phyloP scores from a whole-genome alignment of 2,113 vertebrate species.

The Cranoglanis bouderius region DNA sequence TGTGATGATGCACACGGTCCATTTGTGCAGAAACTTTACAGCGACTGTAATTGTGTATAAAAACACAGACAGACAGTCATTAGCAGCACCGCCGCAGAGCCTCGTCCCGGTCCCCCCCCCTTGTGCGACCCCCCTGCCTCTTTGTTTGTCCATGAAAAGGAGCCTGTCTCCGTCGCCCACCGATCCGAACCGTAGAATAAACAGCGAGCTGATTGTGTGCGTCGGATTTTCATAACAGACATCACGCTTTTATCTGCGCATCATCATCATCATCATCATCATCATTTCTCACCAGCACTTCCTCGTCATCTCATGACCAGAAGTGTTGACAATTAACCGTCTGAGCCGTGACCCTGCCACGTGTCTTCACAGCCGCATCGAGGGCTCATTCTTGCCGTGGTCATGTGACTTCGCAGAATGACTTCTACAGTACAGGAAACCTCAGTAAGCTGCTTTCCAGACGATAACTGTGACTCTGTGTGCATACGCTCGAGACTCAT shows the following conservation, averaged over 20 bases:
- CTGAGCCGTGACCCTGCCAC: slow-evolving; percentile 16
- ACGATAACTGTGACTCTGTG: background rate
- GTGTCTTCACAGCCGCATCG: background rate
- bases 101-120: background rate
- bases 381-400: background rate
- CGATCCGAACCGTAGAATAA: background rate
- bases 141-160: slow-evolving; percentile 14
- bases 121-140: background rate
- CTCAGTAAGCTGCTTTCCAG: background rate
- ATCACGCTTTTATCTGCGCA: background rate
- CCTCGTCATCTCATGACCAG: slow-evolving; percentile 8
- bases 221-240: background rate
- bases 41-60: slow-evolving; percentile 38
- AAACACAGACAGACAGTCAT: slow-evolving; percentile 28
- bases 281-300: background rate
- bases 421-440: slow-evolving; percentile 47
- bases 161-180: background rate
- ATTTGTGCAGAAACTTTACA: slow-evolving; percentile 49
- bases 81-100: background rate
- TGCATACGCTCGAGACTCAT: background rate
- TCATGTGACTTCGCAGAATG: slow-evolving; percentile 17
- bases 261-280: background rate
- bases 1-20: slow-evolving; percentile 49
- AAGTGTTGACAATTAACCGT: slow-evolving; percentile 11
- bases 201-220: background rate